These are phyloP conservation scores for Malurus cyaneus DNA, from an alignment of 2,113 vertebrate genomes.

Conservation along the genomic window DNA sequence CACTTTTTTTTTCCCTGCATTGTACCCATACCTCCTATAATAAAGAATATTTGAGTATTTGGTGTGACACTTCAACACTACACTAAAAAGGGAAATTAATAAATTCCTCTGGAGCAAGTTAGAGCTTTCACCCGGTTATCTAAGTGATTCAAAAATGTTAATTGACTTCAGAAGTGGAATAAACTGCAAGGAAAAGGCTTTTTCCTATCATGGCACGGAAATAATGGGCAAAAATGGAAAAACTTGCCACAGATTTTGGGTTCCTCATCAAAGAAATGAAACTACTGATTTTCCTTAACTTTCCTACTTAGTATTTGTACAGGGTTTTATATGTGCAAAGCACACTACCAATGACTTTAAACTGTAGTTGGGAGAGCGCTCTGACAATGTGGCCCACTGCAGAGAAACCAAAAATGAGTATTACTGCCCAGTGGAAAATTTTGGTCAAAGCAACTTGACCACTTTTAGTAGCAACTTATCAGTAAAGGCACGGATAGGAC, in stretches of 20 bases:
- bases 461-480: not conserved
- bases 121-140: not conserved
- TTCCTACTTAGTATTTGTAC: not conserved
- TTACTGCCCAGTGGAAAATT: not conserved
- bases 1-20: not conserved
- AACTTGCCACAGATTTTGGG: not conserved
- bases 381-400: not conserved
- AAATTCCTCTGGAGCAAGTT: not conserved
- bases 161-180: not conserved
- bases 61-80: not conserved
- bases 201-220: not conserved
- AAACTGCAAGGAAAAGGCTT: not conserved
- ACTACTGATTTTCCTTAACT: conserved; percentile 2
- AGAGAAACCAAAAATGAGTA: not conserved
- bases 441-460: not conserved
- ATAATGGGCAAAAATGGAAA: not conserved
- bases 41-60: not conserved
- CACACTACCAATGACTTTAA: not conserved
- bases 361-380: not conserved
- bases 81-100: not conserved
- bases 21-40: not conserved
- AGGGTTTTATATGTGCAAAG: not conserved
- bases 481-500: not conserved
- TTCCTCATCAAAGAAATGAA: not conserved
- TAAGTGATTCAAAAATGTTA: not conserved